Percentiles rank a stretch among this genome's conserved stretches.
Evolutionary conservation across 2,113 vertebrate genomes (phyloP).

Genomic region (Marmota monax): DNA sequence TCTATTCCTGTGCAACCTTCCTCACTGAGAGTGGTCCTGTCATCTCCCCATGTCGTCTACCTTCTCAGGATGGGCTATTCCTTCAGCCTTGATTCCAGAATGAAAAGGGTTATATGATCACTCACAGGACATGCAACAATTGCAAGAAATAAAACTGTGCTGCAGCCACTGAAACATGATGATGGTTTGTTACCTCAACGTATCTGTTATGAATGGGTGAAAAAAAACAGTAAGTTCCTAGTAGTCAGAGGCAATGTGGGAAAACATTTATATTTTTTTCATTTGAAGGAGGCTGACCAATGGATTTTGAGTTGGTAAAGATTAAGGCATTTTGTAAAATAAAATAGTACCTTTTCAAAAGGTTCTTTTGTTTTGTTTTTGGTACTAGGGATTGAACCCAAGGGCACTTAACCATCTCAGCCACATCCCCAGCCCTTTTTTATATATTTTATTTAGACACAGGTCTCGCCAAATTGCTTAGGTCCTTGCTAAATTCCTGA

Average conservation of each 20-base stretch:
- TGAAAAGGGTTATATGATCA: neutral
- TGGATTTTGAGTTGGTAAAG: neutral
- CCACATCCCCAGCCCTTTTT: too few species aligned
- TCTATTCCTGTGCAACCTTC: neutral
- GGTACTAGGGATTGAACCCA: too few species aligned
- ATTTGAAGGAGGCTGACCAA: neutral
- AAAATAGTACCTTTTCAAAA: neutral
- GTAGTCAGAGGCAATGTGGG: neutral
- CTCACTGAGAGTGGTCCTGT: neutral
- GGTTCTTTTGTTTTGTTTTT: neutral
- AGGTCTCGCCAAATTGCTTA: too few species aligned
- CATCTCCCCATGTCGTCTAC: neutral
- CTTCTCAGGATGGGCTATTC: neutral
- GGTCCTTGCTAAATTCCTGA: too few species aligned
- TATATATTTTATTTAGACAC: too few species aligned
- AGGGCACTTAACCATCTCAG: too few species aligned
- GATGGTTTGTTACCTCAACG: neutral
- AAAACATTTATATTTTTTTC: neutral
- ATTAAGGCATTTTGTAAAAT: neutral
- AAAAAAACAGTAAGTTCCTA: neutral
- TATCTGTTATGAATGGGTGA: neutral
- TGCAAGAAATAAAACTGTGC: neutral
- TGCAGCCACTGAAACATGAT: neutral
- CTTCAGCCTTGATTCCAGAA: neutral
- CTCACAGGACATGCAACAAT: neutral